phyloP scores from a whole-genome alignment of 2,797 vertebrate species.

The Taenioides sp. region DNA sequence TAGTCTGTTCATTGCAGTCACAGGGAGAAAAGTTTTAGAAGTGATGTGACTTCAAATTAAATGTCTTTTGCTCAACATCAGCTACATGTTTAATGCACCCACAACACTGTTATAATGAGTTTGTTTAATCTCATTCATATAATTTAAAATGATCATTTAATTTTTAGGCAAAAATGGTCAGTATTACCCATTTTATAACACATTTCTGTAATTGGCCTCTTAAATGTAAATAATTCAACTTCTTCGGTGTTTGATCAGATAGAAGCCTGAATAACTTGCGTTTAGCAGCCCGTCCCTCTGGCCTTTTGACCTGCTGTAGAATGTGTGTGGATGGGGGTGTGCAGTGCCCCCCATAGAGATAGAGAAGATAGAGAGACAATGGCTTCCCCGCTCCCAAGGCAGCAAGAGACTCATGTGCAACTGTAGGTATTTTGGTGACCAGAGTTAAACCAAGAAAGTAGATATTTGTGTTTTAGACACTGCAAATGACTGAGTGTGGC shows the following conservation, averaged over 20 bases:
- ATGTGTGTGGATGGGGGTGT: conserved; percentile 53
- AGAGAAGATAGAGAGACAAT: conserved; percentile 57
- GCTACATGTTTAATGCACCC: no score
- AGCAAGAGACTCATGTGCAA: not conserved
- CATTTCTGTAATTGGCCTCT: not conserved
- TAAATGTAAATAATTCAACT: not conserved
- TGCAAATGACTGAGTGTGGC: not conserved
- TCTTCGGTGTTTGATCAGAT: conserved; percentile 37
- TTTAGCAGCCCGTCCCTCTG: conserved; percentile 46
- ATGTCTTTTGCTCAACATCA: no score
- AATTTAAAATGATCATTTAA: no score
- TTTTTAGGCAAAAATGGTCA: no score
- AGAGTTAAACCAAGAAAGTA: not conserved
- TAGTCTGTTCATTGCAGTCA: no score
- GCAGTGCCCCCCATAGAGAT: conserved; percentile 56
- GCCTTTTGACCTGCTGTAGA: conserved; percentile 66
- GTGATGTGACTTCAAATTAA: no score
- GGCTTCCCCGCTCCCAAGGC: conserved; percentile 11
- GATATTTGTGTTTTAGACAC: not conserved
- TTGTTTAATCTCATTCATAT: no score
- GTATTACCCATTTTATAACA: no score
- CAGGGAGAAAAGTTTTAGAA: no score
- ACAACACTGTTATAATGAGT: no score
- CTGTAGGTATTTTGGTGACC: not conserved
- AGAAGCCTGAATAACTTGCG: conserved; percentile 33